Evolutionary conservation across 23 tunicate species (phyloP).

Genomic region (Corella eumyota): DNA sequence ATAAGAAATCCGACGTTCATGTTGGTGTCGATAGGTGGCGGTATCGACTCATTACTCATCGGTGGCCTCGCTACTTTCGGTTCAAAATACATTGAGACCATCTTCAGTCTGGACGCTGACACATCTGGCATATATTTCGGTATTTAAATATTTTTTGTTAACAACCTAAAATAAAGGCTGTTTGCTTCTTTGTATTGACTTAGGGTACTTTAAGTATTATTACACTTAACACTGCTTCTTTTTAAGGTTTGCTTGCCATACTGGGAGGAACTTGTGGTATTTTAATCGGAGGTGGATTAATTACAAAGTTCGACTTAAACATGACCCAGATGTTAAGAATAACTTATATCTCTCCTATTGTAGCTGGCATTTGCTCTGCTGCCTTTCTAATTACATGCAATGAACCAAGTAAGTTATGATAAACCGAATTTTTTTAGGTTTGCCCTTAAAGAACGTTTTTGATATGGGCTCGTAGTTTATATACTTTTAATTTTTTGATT

Average conservation of each 20-base stretch:
- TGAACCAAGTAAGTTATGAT: constrained; percentile 1
- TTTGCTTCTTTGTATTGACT: neutral
- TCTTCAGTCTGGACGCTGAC: constrained; percentile 42
- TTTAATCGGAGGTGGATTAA: constrained; percentile 27
- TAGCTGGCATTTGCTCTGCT: neutral
- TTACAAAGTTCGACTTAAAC: constrained; percentile 22
- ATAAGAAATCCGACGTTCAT: constrained; percentile 58
- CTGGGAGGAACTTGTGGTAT: constrained; percentile 52
- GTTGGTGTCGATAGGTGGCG: constrained; percentile 33
- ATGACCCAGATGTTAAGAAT: constrained; percentile 28
- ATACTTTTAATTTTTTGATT: too few relatives aligned
- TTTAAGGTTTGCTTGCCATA: constrained; percentile 34
- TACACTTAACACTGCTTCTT: neutral
- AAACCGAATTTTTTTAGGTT: too few relatives aligned
- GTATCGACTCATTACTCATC: constrained; percentile 54
- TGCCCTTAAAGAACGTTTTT: too few relatives aligned
- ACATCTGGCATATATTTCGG: constrained; percentile 63
- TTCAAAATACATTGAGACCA: constrained; percentile 61
- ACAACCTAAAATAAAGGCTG: neutral
- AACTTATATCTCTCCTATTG: constrained; percentile 29
- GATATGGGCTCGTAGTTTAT: too few relatives aligned
- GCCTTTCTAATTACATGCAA: neutral
- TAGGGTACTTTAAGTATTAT: neutral
- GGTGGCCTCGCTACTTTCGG: constrained; percentile 72
- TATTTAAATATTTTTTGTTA: constrained; percentile 24